A percentile compares a stretch with the other conserved stretches of the same genome.
phyloP scores from a whole-genome alignment of 2,797 vertebrate genomes.

The Chelonia mydas region DNA sequence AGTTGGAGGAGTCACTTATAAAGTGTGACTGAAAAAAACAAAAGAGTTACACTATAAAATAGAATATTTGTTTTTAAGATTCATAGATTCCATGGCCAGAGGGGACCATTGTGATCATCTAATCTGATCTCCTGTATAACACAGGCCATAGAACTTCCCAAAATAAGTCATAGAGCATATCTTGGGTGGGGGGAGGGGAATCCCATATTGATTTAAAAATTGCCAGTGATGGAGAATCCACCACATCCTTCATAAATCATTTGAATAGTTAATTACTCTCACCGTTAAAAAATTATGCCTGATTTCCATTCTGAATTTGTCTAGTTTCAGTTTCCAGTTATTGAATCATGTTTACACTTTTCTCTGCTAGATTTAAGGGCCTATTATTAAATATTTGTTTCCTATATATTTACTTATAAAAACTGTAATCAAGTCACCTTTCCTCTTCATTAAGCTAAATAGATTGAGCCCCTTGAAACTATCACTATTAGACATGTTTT shows the following conservation, averaged over 20 bases:
- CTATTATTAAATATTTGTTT: neutral
- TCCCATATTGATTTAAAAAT: neutral
- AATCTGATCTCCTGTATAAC: neutral
- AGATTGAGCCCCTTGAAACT: neutral
- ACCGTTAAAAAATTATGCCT: neutral
- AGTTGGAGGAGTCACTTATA: neutral
- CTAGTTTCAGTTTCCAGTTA: neutral
- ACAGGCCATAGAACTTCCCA: neutral
- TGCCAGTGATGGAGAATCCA: neutral
- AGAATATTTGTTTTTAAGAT: neutral
- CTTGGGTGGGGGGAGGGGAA: no score
- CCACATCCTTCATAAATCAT: neutral
- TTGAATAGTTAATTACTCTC: neutral
- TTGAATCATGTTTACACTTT: neutral
- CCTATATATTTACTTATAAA: neutral
- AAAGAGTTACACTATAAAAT: neutral
- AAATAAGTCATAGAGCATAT: neutral
- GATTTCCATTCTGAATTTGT: neutral
- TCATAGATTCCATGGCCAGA: neutral
- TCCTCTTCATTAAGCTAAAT: neutral
- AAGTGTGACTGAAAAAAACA: neutral
- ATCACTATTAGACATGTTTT: neutral
- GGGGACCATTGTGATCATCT: neutral
- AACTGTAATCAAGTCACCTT: neutral
- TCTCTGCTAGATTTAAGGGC: neutral